Percentiles rank a stretch among this genome's conserved stretches.
phyloP scores from a whole-genome alignment of 2,113 vertebrate species.

The Patagioenas fasciata region DNA sequence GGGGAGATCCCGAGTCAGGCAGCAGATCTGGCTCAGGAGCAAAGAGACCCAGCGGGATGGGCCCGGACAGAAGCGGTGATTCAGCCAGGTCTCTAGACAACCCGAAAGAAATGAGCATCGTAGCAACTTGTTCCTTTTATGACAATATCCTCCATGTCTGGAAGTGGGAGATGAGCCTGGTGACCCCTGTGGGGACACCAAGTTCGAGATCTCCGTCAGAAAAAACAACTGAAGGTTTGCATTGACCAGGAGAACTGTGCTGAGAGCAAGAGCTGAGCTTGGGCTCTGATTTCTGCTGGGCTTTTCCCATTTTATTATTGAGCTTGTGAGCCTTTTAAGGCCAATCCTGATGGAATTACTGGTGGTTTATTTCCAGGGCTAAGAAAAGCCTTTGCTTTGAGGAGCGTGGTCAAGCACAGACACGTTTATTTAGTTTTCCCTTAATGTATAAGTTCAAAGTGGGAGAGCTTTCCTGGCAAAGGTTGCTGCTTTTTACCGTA shows the following conservation, averaged over 20 bases:
- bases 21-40: rapidly evolving
- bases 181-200: not conserved
- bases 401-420: not conserved
- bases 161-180: conserved; percentile 84
- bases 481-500: not conserved
- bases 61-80: not conserved
- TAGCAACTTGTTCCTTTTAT: conserved; percentile 94
- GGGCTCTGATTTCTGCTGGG: not conserved
- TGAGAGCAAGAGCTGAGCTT: not conserved
- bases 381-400: not conserved
- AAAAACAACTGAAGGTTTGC: not conserved
- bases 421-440: not conserved
- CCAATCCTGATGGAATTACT: not conserved
- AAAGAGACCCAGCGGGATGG: not conserved
- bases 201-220: not conserved
- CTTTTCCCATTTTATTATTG: not conserved
- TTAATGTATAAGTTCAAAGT: not conserved
- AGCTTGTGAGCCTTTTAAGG: not conserved
- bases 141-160: conserved; percentile 91
- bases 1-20: not conserved
- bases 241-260: not conserved
- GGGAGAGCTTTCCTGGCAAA: not conserved
- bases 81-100: not conserved
- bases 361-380: not conserved
- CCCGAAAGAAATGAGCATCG: conserved; percentile 58